A percentile compares a stretch with the other conserved stretches of the same genome.
phyloP scores from a whole-genome alignment of 2,888 invertebrate genomes.

The Dinocampus coccinellae region DNA sequence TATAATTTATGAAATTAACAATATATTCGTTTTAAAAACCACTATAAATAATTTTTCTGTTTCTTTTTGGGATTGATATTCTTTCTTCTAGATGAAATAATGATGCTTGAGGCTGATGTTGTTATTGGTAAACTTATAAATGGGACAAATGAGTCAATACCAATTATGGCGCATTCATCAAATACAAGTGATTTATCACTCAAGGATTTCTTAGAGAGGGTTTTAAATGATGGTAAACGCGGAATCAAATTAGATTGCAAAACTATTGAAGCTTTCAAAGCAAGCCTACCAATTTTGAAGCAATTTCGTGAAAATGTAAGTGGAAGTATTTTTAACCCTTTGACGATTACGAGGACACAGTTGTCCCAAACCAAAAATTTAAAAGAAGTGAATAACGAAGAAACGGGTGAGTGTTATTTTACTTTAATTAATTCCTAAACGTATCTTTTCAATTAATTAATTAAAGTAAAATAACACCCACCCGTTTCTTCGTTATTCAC shows the following conservation, averaged over 20 bases:
- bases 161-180: slow-evolving; percentile 92
- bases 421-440: too few species aligned
- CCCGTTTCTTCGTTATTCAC: too few species aligned
- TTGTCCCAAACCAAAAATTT: too few species aligned
- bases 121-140: slow-evolving; percentile 76
- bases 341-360: too few species aligned
- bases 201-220: slow-evolving; percentile 77
- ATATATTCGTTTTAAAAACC: too few species aligned
- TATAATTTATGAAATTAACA: slow-evolving; percentile 42
- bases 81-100: slow-evolving; percentile 34
- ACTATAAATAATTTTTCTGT: background rate
- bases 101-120: slow-evolving; percentile 84
- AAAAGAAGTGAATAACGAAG: too few species aligned
- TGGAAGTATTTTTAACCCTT: slow-evolving; percentile 1
- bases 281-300: slow-evolving; percentile 71
- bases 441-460: too few species aligned
- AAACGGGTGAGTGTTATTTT: too few species aligned
- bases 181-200: slow-evolving; percentile 82
- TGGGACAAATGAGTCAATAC: slow-evolving; percentile 71
- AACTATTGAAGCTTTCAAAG: slow-evolving; percentile 79
- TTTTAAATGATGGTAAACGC: slow-evolving; percentile 73
- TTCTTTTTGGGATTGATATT: background rate
- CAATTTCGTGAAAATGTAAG: slow-evolving; percentile 66
- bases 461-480: too few species aligned
- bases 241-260: slow-evolving; percentile 94